These are phyloP conservation scores for Glossophaga mutica DNA, from an alignment of 2,797 vertebrate species.

Conservation along the genomic window DNA sequence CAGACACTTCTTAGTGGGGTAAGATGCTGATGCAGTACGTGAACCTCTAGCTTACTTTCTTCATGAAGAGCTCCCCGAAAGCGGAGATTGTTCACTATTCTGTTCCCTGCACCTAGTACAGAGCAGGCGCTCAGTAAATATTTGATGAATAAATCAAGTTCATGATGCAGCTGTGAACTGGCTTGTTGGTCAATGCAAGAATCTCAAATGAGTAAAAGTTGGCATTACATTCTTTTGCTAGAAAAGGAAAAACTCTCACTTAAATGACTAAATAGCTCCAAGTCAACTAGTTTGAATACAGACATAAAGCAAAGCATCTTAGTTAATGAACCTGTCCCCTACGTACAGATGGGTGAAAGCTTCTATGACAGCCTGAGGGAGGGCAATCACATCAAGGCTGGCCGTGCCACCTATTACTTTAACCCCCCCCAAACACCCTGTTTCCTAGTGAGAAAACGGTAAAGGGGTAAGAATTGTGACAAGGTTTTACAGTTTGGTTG, in stretches of 20 bases:
- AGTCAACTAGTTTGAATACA: not conserved
- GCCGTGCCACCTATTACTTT: not conserved
- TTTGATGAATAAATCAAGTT: not conserved
- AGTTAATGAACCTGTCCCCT: not conserved
- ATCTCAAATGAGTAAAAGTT: not conserved
- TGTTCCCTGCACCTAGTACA: not conserved
- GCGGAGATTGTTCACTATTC: not conserved
- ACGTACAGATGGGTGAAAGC: not conserved
- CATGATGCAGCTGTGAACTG: not conserved
- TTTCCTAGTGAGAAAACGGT: not conserved
- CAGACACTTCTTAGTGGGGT: not conserved
- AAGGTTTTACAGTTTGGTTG: not conserved
- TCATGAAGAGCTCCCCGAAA: not conserved
- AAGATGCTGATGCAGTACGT: not conserved
- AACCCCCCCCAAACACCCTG: not conserved
- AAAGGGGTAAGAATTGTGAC: not conserved
- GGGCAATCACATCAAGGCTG: not conserved
- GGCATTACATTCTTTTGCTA: not conserved
- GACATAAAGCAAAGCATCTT: not conserved
- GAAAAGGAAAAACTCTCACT: not conserved
- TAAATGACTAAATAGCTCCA: not conserved
- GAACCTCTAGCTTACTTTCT: not conserved
- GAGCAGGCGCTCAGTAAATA: not conserved
- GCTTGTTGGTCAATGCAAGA: not conserved
- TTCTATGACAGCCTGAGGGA: not conserved